Base-by-base conservation (phyloP, 2,113 vertebrate genomes). In the Circaetus gallicus region DNA sequence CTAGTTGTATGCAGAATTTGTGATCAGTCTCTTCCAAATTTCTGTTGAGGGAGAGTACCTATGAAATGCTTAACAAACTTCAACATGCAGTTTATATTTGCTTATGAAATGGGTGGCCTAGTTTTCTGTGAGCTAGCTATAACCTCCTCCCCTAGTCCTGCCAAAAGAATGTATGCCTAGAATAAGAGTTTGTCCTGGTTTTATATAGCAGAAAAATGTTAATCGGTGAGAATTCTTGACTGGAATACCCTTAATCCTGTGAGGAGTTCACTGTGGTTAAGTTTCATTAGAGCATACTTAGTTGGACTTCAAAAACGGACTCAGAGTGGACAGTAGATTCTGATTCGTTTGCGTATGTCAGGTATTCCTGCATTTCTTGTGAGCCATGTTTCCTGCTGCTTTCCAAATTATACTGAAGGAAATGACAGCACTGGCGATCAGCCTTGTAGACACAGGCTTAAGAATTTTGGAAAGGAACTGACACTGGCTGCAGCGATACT, bases 111-210 rank as follows among this genome's bases (percentile, higher is more conserved):
- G 52, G 18, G n/a, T 89, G 91, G 96, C 89, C 91, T 95, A 66
- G 90, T 96, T 97, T 94, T 95, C 66, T 82, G 16, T 94, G 83
- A 89, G 82, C 61, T 86, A 36, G 91, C n/a, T 93, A 16, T 7
- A 85, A 70, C 82, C 66, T 96, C n/a, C 20, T 81, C n/a, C 53
- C 15, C 4, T 70, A 56, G 56, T 80, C 62, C 71, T 90, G 82
- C 71, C 58, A 83, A 16, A 82, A 70, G 40, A 88, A 90, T 82
- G 36, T 84, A 74, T 52, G 61, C 89, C 93, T 81, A 71, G 69
- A 74, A 12, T 59, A 86, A 93, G 91, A 89, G 47, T 82, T 82
- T 84, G 58, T 65, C 78, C 59, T 90, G 36, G 53, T 58, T 94
- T 82, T 86, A 38, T 58, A 3, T 19, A 50, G 42, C 42, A 92